These are phyloP conservation scores for Collichthys lucidus DNA, from an alignment of 2,113 vertebrate genomes.

Conservation along the genomic window DNA sequence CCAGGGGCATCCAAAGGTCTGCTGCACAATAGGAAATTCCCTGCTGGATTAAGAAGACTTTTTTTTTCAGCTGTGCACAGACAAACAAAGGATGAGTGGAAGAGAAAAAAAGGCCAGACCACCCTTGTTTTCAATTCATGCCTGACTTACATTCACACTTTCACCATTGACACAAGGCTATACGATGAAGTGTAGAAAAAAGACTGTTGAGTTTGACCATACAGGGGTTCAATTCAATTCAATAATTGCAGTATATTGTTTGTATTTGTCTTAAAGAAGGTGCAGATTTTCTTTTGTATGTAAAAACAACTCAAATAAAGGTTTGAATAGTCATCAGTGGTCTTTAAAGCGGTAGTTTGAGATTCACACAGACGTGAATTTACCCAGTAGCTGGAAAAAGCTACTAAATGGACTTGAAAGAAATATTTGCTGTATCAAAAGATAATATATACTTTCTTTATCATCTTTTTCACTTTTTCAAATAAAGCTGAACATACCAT, in stretches of 20 bases:
- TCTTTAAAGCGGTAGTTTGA: neutral
- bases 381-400: neutral
- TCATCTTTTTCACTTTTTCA: neutral
- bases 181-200: slow-evolving; percentile 1
- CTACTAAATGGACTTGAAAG: neutral
- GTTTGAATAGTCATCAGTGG: neutral
- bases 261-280: neutral
- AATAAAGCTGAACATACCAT: neutral
- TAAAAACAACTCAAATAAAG: neutral
- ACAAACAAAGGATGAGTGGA: slow-evolving; percentile 22
- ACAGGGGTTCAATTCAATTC: slow-evolving; percentile 1
- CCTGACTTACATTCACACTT: slow-evolving; percentile 62
- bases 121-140: slow-evolving; percentile 62
- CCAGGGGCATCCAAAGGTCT: slow-evolving; percentile 50
- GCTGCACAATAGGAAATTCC: slow-evolving; percentile 71
- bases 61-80: slow-evolving; percentile 40
- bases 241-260: neutral
- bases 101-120: slow-evolving; percentile 55
- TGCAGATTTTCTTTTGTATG: neutral
- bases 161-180: slow-evolving; percentile 5
- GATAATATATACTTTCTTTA: too few species aligned
- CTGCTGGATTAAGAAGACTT: slow-evolving; percentile 57
- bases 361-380: neutral
- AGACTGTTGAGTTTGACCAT: neutral
- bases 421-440: neutral